A percentile compares a stretch with the other conserved stretches of the same genome.
phyloP scores from a whole-genome alignment of 2,888 invertebrate species.

The Campopleginae sp. region DNA sequence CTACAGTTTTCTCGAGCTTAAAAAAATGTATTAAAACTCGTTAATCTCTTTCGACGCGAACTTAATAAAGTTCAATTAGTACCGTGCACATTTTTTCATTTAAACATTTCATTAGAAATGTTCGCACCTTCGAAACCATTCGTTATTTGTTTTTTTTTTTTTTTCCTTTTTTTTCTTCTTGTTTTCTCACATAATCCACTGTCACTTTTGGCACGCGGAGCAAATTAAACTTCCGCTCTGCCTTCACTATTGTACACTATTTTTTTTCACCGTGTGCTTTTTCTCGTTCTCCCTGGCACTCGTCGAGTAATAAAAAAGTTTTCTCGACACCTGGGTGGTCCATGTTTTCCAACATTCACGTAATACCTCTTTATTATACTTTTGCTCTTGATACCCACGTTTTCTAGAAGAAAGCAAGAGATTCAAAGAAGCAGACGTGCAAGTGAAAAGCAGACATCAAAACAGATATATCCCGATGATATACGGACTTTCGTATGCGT shows the following conservation, averaged over 20 bases:
- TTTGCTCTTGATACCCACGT: conserved; percentile 19
- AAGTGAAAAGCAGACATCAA: conserved; percentile 24
- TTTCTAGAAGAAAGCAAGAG: conserved; percentile 28
- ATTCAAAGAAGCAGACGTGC: neutral
- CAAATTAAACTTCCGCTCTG: conserved; percentile 35
- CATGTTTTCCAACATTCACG: conserved; percentile 58
- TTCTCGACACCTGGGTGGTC: conserved; percentile 49
- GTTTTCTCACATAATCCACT: conserved; percentile 23
- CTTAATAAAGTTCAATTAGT: neutral
- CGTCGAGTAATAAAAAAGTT: conserved; percentile 38
- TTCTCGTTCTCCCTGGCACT: neutral
- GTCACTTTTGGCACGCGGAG: conserved; percentile 14
- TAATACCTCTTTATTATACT: conserved; percentile 18
- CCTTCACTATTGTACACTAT: neutral
- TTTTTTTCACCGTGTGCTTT: conserved; percentile 11
- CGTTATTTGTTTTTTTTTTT: neutral
- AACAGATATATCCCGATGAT: neutral
- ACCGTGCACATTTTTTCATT: neutral
- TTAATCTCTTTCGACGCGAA: neutral
- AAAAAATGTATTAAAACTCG: neutral
- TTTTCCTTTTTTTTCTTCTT: conserved; percentile 23
- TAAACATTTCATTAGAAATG: neutral
- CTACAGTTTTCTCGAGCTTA: neutral
- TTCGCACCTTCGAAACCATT: neutral
- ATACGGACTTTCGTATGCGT: conserved; percentile 4